Percentiles rank a stretch among this genome's conserved stretches.
phyloP scores from a whole-genome alignment of 1,140 invertebrate genomes.

The Lineus longissimus region DNA sequence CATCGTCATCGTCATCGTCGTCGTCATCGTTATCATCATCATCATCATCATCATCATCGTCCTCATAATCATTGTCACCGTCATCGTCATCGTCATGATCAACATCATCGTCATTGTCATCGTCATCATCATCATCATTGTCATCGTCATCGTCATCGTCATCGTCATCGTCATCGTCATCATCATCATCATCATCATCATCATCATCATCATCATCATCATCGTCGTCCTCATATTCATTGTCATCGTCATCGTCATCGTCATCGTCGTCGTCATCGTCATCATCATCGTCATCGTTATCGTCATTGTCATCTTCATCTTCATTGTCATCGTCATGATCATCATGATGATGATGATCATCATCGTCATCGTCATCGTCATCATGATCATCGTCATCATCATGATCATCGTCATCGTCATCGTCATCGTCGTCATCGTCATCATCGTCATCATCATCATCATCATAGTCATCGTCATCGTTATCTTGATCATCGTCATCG shows the following conservation, averaged over 20 bases:
- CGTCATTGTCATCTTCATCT: background rate
- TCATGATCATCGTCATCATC: no score
- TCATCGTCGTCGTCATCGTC: background rate
- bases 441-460: no score
- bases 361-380: no score
- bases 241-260: background rate
- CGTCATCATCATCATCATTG: slow-evolving; percentile 23
- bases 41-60: slow-evolving; percentile 18
- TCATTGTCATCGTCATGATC: no score
- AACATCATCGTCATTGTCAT: no score
- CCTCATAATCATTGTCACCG: slow-evolving; percentile 22
- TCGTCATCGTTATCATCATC: no score
- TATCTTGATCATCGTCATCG: no score
- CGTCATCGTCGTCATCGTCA: slow-evolving; percentile 1
- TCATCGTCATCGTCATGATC: no score
- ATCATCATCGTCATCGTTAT: background rate
- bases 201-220: slow-evolving; percentile 15
- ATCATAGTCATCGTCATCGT: no score
- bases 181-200: slow-evolving; percentile 11
- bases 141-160: slow-evolving; percentile 19
- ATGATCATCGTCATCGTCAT: slow-evolving; percentile 15
- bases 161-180: slow-evolving; percentile 15
- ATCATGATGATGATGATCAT: background rate
- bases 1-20: slow-evolving; percentile 13
- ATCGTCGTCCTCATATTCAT: background rate